These are phyloP conservation scores for Ceratina japonica DNA, from an alignment of 1,140 invertebrate genomes.

Conservation along the genomic window DNA sequence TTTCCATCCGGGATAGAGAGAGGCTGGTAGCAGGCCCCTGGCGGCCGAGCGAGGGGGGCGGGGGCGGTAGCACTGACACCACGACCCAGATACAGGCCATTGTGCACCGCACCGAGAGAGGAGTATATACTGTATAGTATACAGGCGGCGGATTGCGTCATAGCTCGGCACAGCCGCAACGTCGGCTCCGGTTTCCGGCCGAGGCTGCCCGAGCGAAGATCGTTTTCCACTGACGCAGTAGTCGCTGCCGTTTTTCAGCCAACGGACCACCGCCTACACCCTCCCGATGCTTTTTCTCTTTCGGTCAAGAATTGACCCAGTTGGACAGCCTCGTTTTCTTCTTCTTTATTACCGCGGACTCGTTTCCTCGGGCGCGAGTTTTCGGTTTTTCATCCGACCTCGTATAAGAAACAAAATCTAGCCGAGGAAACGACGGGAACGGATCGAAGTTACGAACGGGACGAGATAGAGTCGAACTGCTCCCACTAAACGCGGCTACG, in stretches of 20 bases:
- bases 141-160: slow-evolving; percentile 36
- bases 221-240: slow-evolving; percentile 45
- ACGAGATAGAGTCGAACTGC: no score
- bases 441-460: no score
- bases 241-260: slow-evolving; percentile 36
- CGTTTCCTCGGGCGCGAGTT: no score
- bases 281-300: no score
- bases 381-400: no score
- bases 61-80: slow-evolving; percentile 71
- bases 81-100: slow-evolving; percentile 73
- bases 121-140: slow-evolving; percentile 58
- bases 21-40: slow-evolving; percentile 52
- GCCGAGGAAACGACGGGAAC: no score
- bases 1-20: slow-evolving; percentile 30
- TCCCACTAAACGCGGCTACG: no score
- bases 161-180: slow-evolving; percentile 39
- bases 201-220: slow-evolving; percentile 34
- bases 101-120: slow-evolving; percentile 58
- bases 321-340: no score
- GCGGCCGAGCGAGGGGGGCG: slow-evolving; percentile 54
- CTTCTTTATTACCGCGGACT: no score
- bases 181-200: slow-evolving; percentile 36
- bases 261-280: no score
- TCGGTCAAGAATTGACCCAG: no score
- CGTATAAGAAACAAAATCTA: no score